Conservation (phyloP, 2,888 invertebrate species). For the Drosophila dives region DNA sequence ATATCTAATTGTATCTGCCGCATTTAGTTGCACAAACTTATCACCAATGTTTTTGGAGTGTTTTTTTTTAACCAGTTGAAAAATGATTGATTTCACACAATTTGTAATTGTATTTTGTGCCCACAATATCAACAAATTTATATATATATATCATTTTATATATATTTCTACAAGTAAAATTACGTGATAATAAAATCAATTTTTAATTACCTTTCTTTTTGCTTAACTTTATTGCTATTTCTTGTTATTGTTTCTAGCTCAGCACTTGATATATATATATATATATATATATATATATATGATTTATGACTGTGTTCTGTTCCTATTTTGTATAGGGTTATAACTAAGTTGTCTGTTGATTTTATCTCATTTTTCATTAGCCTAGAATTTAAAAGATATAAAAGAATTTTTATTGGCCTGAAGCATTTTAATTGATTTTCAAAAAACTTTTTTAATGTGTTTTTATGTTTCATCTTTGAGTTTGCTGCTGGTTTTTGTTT, state of each 20-base stretch:
- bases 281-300: neutral
- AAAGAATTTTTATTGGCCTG: neutral
- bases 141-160: neutral
- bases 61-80: neutral
- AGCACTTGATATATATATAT: neutral
- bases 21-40: neutral
- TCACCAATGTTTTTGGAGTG: neutral
- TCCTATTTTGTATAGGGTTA: neutral
- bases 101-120: neutral
- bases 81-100: neutral
- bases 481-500: neutral
- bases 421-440: conserved; percentile 18
- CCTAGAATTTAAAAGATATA: neutral
- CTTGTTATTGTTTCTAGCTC: neutral
- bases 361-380: conserved; percentile 11
- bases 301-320: no score
- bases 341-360: neutral
- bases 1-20: neutral
- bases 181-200: conserved; percentile 48
- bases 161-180: conserved; percentile 19
- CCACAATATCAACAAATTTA: conserved; percentile 13
- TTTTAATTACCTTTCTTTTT: conserved; percentile 39
- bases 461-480: conserved; percentile 1
- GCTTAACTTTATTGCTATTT: neutral
- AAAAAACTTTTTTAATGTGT: conserved; percentile 3